Evolutionary conservation across 35 echinoderm and acorn worm species (phyloP), one percentile per base, ranked within the genome.

Genomic region (Heliocidaris tuberculata): DNA sequence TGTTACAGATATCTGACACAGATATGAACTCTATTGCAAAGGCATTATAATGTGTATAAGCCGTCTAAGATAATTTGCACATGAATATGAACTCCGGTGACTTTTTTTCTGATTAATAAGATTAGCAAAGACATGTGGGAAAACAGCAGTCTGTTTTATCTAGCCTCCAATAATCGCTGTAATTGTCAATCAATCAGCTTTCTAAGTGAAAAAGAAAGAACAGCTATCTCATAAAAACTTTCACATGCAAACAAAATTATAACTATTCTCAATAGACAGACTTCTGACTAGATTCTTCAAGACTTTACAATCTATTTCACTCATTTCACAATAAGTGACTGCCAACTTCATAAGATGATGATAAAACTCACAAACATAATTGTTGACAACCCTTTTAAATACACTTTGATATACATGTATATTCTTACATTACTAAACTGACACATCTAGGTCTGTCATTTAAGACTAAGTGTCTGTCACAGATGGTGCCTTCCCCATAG

Each of bases 381-480:
- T 78, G 65, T n/a, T 4, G 5, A 78, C 27, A 78, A 56, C 52
- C 10, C 11, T 56, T 15, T 10, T 19, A 27, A 24, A 78, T 78
- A n/a, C 10, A 56, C 7, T 6, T 19, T n/a, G 7, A 78, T 0
- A n/a, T n/a, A n/a, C n/a, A n/a, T n/a, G n/a, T n/a, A n/a, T n/a
- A 78, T 19, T 27, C 7, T 19, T 56, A 56, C 21, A 78, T 78
- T 78, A 7, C 27, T n/a, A 27, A 0, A 78, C 21, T 78, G 65
- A 78, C 65, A 78, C 19, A 78, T 78, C 19, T 19, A 78, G 65
- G 65, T 78, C 65, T 78, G 21, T 78, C 65, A 78, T 56, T 9
- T 32, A 89, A 89, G 87, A 89, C 87, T 89, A 89, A 89, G 87
- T 35, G 87, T 89, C 31, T 47, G 31, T 89, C 87, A 32, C 87